Base-by-base conservation (phyloP, 1,140 invertebrate genomes). In the Cydia splendana region DNA sequence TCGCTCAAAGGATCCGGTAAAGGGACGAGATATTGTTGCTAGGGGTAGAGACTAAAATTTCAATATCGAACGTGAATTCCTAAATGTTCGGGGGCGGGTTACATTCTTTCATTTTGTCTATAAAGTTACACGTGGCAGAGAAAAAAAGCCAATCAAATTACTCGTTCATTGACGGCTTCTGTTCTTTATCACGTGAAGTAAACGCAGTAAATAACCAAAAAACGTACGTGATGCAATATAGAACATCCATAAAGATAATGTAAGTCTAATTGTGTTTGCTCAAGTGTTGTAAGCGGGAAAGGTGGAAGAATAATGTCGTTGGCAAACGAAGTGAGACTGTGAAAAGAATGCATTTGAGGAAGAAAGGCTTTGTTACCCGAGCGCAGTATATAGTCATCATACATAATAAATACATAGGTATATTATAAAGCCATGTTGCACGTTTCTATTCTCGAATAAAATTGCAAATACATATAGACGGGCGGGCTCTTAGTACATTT, bases 271-370 rank as follows among this genome's bases (percentile, higher is more conserved):
- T 42, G 34, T 71, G 67, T 71, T 71, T 71, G 34, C 30, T 18
- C 34, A 45, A 38, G 67, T 71, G 38, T 71, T 18, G 67, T 45
- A 42, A 69, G 30, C 65, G 65, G 28, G 65, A 69, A 69, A 71
- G 67, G 34, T 18, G 57, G 12, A 24, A 62, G 18, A 62, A 62
- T 12, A 62, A 62, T 62, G 57, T 12, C 57, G 57, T 62, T 62
- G 20, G 57, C 20, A 62, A 62, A 62, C 57, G 24, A 62, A 62
- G 20, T n/a, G 57, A 62, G 7, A 18, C n/a, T 42, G 9, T 24
- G 57, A 24, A 62, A 62, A 62, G 57, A 62, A 62, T 62, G 57
- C 57, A 57, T 57, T 57, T 24, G 57, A 62, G 57, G 18, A 18
- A 62, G 18, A 24, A 62, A 62, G 57, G 57, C 57, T 62, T 62